phyloP scores from a whole-genome alignment of 2,113 vertebrate genomes.

The Sylvilagus bachmani region DNA sequence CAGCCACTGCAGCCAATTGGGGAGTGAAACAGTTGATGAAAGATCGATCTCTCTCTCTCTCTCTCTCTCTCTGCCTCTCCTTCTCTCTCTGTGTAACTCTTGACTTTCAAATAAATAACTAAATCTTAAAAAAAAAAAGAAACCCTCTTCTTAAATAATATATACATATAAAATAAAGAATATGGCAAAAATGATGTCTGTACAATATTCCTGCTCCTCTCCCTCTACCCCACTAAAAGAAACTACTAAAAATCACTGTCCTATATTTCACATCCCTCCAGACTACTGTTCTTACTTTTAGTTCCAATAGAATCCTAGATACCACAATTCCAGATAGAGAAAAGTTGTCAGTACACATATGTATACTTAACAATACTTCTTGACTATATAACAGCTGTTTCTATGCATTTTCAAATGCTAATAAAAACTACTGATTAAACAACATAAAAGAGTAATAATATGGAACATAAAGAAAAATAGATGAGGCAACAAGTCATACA shows the following conservation, averaged over 20 bases:
- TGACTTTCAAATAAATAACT: no score
- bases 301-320: neutral
- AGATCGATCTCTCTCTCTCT: no score
- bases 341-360: neutral
- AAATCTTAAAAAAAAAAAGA: no score
- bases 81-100: no score
- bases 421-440: neutral
- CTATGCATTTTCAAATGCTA: constrained; percentile 10
- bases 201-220: neutral
- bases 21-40: no score
- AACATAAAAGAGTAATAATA: constrained; percentile 40
- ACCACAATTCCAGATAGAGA: constrained; percentile 26
- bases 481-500: neutral
- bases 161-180: no score
- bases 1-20: no score
- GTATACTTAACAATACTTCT: neutral
- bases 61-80: no score
- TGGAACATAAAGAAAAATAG: constrained; percentile 7
- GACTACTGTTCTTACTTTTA: constrained; percentile 30
- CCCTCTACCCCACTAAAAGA: neutral
- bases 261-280: constrained; percentile 43
- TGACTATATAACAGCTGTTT: neutral
- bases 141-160: no score
- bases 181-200: neutral
- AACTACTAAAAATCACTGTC: constrained; percentile 23